phyloP scores from a whole-genome alignment of 2,113 vertebrate species.

The Loxodonta africana region DNA sequence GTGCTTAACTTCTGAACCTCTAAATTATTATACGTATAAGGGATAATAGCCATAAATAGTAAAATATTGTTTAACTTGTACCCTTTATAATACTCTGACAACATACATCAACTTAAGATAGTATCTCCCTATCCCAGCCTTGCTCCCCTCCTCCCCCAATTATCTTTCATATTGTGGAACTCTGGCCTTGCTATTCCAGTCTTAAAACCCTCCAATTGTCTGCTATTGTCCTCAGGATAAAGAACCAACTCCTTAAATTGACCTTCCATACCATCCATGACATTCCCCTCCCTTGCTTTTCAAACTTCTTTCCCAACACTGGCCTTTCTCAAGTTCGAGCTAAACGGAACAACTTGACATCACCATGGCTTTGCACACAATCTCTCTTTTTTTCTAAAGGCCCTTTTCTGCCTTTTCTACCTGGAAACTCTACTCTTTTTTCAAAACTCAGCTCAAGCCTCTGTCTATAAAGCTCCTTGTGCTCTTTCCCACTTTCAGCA shows the following conservation, averaged over 20 bases:
- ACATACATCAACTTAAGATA: not conserved
- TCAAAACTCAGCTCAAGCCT: not conserved
- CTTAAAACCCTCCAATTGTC: not conserved
- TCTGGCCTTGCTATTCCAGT: not conserved
- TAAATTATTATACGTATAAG: not conserved
- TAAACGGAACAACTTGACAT: not conserved
- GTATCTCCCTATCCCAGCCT: not conserved
- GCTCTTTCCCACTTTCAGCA: not conserved
- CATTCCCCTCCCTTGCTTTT: not conserved
- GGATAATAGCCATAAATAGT: not conserved
- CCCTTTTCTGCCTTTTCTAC: not conserved
- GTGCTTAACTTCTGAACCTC: slow-evolving; percentile 23
- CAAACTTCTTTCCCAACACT: not conserved
- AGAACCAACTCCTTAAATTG: not conserved
- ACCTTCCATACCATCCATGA: not conserved
- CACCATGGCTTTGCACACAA: not conserved
- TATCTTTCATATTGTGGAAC: not conserved
- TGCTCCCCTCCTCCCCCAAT: not conserved
- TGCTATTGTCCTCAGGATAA: not conserved
- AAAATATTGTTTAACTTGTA: not conserved
- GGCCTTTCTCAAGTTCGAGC: not conserved
- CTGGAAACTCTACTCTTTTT: not conserved
- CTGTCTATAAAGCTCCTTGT: not conserved
- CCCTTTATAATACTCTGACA: not conserved
- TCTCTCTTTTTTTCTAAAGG: not conserved